Percentiles rank a stretch among this genome's conserved stretches.
These are phyloP conservation scores for Actenoides lindsayi DNA, from an alignment of 2,113 vertebrate genomes.

Conservation along the genomic window DNA sequence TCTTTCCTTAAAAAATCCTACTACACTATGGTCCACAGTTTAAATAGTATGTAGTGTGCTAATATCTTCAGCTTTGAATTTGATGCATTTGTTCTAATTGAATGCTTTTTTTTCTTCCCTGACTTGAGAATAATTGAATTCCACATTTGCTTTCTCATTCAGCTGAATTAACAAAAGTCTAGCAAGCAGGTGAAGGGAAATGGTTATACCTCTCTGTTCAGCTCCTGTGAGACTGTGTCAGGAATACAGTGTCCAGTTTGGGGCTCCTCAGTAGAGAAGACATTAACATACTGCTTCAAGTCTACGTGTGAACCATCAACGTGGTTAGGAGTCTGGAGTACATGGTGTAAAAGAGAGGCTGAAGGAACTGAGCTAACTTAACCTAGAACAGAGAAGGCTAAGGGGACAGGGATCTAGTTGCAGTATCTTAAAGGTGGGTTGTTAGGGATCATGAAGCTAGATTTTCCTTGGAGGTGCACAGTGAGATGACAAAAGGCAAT, in stretches of 20 bases:
- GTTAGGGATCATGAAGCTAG: background rate
- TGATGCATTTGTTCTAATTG: background rate
- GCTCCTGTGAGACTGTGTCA: background rate
- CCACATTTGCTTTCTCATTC: background rate
- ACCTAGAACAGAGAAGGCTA: background rate
- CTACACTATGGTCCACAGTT: background rate
- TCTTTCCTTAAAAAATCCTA: background rate
- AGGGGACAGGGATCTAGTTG: background rate
- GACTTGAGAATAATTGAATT: background rate
- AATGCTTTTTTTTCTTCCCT: background rate
- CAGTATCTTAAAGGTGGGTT: background rate
- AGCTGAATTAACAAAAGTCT: background rate
- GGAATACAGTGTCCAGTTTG: background rate
- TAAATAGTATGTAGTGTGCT: background rate
- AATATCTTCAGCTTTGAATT: background rate
- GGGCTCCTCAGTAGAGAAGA: background rate
- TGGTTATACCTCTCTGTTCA: background rate
- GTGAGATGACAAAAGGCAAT: background rate
- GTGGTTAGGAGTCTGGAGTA: background rate
- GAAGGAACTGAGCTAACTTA: background rate
- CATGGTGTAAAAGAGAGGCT: background rate
- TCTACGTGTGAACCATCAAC: background rate
- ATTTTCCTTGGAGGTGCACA: background rate
- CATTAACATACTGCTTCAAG: background rate
- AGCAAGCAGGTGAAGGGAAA: background rate